Conservation (phyloP, 2,888 invertebrate genomes). For the Cartodere bifasciata region DNA sequence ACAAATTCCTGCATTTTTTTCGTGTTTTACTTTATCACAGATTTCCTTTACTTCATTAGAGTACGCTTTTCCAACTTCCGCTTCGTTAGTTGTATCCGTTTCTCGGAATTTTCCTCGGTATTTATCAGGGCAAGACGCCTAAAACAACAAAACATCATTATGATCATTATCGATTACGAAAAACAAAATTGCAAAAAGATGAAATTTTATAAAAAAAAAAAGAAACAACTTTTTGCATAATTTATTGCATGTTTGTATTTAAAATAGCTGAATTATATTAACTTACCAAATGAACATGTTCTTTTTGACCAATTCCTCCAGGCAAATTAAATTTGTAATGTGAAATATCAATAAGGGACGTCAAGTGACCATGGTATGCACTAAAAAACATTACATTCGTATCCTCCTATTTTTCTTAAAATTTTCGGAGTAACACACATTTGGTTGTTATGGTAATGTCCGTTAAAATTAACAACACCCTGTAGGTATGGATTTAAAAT, state of each 20-base stretch:
- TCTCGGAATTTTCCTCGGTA: conserved; percentile 83
- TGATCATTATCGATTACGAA: too few relatives aligned
- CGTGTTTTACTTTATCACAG: conserved; percentile 50
- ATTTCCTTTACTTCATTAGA: conserved; percentile 70
- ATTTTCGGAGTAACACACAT: too few relatives aligned
- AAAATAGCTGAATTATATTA: too few relatives aligned
- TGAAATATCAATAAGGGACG: conserved; percentile 91
- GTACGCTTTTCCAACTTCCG: conserved; percentile 66
- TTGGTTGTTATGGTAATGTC: too few relatives aligned
- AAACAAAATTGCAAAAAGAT: too few relatives aligned
- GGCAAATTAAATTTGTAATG: conserved; percentile 95
- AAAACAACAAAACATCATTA: too few relatives aligned
- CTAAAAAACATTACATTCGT: conserved; percentile 64
- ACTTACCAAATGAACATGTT: conserved; percentile 82
- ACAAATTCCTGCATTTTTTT: conserved; percentile 58
- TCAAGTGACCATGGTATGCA: conserved; percentile 98
- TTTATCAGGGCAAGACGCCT: conserved; percentile 86
- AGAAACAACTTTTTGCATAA: too few relatives aligned
- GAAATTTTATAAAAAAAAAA: neutral
- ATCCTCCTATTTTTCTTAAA: too few relatives aligned
- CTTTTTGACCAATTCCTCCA: conserved; percentile 68
- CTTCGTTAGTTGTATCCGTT: conserved; percentile 43
- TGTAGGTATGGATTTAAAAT: too few relatives aligned
- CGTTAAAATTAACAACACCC: too few relatives aligned
- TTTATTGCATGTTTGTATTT: too few relatives aligned